These are phyloP conservation scores for Bergia sp. DNA, from an alignment of 92 coral and sea anemone genomes.

Conservation along the genomic window DNA sequence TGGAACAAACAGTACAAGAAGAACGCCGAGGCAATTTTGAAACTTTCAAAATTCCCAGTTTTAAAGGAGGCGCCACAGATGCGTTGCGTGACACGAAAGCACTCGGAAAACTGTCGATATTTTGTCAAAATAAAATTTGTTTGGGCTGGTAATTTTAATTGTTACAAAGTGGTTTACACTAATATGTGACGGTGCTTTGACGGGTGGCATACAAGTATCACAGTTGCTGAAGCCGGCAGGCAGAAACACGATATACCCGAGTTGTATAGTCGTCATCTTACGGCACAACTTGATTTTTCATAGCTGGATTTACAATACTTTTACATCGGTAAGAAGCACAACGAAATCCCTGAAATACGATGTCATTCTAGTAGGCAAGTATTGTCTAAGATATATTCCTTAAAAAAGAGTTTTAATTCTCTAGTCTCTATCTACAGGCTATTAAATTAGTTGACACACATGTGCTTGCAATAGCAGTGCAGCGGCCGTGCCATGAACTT, in stretches of 20 bases:
- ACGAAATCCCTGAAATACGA: not conserved
- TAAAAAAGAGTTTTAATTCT: not conserved
- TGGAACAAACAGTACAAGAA: not conserved
- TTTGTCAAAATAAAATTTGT: constrained; percentile 27
- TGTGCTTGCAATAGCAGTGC: not conserved
- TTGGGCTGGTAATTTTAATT: not conserved
- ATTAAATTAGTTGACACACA: not conserved
- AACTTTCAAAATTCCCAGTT: not conserved
- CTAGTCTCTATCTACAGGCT: not conserved
- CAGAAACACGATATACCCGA: not conserved
- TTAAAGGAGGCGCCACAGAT: not conserved
- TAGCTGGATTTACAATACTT: not conserved
- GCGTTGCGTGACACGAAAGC: not conserved
- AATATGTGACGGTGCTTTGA: constrained; percentile 27
- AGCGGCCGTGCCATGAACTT: not conserved
- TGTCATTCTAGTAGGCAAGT: constrained; percentile 2
- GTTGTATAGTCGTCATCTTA: not conserved
- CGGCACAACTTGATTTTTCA: not conserved
- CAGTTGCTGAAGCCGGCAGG: constrained; percentile 1
- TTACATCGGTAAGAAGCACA: not conserved
- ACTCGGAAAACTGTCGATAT: not conserved
- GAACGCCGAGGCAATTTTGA: not conserved
- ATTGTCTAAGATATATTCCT: not conserved
- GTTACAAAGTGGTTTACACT: constrained; percentile 29
- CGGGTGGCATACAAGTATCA: constrained; percentile 30